Evolutionary conservation across 1,140 invertebrate species (phyloP).

Genomic region (Megathymus violae): DNA sequence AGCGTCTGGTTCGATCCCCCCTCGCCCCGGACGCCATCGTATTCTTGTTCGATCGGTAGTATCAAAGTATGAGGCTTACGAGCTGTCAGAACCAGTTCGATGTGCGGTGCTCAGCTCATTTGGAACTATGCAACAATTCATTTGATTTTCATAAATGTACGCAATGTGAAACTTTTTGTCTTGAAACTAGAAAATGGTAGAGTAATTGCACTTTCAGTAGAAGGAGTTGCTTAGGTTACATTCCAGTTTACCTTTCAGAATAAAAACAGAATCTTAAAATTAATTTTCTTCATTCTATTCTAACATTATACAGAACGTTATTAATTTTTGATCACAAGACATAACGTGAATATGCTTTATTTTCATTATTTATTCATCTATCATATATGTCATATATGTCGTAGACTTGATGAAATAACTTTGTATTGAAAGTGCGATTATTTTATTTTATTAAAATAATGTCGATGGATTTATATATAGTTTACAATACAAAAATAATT

Average conservation of each 20-base stretch:
- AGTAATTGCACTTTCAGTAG: constrained; percentile 22
- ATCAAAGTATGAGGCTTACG: constrained; percentile 29
- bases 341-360: no score
- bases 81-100: constrained; percentile 8
- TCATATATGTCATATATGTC: no score
- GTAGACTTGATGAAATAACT: neutral
- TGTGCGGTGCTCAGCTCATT: constrained; percentile 13
- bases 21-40: no score
- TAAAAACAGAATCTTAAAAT: neutral
- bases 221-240: constrained; percentile 14
- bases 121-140: constrained; percentile 2
- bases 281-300: no score
- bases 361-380: no score
- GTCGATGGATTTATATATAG: constrained; percentile 29
- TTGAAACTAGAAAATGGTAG: constrained; percentile 9
- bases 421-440: constrained; percentile 62
- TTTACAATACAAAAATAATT: constrained; percentile 59
- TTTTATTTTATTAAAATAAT: constrained; percentile 44
- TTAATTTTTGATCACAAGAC: no score
- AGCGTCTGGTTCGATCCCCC: no score
- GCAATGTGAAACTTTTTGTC: constrained; percentile 1
- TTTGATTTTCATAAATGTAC: constrained; percentile 8
- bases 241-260: constrained; percentile 14
- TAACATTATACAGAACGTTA: no score
- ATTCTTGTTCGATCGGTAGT: no score